phyloP scores from a whole-genome alignment of 2,888 invertebrate species.

The Lycocerus yunnanus region DNA sequence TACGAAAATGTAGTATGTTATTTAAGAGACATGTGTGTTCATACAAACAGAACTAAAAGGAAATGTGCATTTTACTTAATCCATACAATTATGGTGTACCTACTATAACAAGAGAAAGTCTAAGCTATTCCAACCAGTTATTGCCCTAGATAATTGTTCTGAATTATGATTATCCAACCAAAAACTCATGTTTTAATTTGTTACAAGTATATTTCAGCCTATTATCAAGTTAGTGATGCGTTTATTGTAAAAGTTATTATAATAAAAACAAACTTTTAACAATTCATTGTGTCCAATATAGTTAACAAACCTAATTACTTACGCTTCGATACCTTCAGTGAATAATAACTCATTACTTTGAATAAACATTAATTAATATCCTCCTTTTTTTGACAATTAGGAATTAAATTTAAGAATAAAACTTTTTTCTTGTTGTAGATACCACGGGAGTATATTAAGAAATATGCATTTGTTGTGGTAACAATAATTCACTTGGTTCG shows the following conservation, averaged over 20 bases:
- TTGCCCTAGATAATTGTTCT: slow-evolving; percentile 20
- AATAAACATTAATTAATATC: neutral
- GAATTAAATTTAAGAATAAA: neutral
- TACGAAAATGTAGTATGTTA: neutral
- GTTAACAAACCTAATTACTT: neutral
- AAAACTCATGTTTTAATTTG: neutral
- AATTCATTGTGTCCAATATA: neutral
- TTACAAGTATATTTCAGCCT: neutral
- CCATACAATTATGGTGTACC: slow-evolving; percentile 3
- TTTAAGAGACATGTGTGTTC: neutral
- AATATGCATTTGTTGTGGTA: neutral
- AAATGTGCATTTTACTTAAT: slow-evolving; percentile 7
- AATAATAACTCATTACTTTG: neutral
- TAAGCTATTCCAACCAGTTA: slow-evolving; percentile 9
- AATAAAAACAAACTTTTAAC: neutral
- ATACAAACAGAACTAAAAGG: neutral
- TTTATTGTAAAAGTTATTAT: neutral
- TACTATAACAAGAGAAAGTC: slow-evolving; percentile 13
- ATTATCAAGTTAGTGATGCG: neutral
- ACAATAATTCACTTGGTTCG: slow-evolving; percentile 4
- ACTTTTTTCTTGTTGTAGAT: slow-evolving; percentile 33
- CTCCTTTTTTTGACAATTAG: neutral
- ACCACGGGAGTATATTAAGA: slow-evolving; percentile 21
- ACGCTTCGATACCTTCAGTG: neutral
- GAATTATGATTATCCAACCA: slow-evolving; percentile 11